A percentile compares a stretch with the other conserved stretches of the same genome.
Conservation (phyloP, 2,113 vertebrate species). For the Saguinus imperator region DNA sequence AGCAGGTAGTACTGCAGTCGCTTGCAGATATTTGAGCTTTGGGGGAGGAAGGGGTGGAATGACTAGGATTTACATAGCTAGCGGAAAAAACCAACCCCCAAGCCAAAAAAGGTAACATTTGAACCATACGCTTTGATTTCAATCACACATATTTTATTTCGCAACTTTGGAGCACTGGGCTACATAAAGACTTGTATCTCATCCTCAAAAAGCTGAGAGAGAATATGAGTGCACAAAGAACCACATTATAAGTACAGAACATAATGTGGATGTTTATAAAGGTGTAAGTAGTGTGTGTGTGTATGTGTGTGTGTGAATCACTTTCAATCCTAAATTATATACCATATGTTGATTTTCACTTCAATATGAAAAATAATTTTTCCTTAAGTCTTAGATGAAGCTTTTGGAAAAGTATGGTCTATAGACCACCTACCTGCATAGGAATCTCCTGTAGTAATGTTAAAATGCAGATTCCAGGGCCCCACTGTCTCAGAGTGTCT, state of each 20-base stretch:
- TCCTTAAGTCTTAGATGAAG: neutral
- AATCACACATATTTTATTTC: neutral
- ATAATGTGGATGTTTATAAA: neutral
- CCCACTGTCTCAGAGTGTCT: neutral
- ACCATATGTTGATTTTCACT: neutral
- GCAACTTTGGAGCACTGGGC: neutral
- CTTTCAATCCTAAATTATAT: neutral
- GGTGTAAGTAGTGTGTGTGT: neutral
- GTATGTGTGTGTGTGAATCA: neutral
- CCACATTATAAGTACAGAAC: neutral
- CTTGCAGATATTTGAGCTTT: neutral
- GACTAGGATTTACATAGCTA: neutral
- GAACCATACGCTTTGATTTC: neutral
- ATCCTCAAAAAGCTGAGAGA: slow-evolving; percentile 1
- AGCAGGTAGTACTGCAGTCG: neutral
- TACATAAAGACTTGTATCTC: neutral
- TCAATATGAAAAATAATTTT: neutral
- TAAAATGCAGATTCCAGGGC: neutral
- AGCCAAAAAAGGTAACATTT: neutral
- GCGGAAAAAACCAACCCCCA: neutral
- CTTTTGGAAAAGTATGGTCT: neutral
- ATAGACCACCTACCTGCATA: fast-evolving
- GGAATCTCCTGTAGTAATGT: neutral
- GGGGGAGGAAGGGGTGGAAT: fast-evolving
- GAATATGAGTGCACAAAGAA: neutral